Conservation (phyloP, 2,888 invertebrate genomes). For the Cheilosia vulpina region DNA sequence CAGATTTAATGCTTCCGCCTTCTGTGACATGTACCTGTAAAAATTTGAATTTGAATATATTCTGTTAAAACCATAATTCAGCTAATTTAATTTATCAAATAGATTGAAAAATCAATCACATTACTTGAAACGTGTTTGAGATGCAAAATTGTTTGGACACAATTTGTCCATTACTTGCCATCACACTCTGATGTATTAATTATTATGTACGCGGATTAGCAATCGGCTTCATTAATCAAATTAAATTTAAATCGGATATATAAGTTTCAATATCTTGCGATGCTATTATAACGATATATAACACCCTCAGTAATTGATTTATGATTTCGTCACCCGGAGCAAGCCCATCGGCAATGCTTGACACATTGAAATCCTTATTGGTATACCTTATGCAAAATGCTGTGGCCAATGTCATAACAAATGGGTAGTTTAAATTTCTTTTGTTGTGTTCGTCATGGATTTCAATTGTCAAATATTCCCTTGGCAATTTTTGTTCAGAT, state of each 20-base stretch:
- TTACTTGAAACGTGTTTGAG: slow-evolving; percentile 24
- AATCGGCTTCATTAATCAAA: slow-evolving; percentile 25
- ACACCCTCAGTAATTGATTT: slow-evolving; percentile 12
- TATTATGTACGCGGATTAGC: no score
- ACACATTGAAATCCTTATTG: slow-evolving; percentile 4
- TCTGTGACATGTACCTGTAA: background rate
- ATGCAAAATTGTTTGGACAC: slow-evolving; percentile 22
- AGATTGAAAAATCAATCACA: slow-evolving; percentile 16
- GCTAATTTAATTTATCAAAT: slow-evolving; percentile 19
- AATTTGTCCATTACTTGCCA: slow-evolving; percentile 26
- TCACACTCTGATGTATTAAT: background rate
- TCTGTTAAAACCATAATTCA: background rate
- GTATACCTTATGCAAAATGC: no score
- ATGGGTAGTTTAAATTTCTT: no score
- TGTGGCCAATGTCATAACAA: no score
- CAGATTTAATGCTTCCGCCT: background rate
- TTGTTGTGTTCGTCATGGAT: no score
- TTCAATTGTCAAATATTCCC: no score
- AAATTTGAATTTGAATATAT: background rate
- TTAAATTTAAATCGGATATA: background rate
- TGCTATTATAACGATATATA: background rate
- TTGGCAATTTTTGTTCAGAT: no score
- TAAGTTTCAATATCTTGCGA: slow-evolving; percentile 16
- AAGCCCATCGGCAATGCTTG: slow-evolving; percentile 12
- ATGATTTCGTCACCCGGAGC: slow-evolving; percentile 12